Percentiles rank a stretch among this genome's conserved stretches.
Evolutionary conservation across 2,888 invertebrate genomes (phyloP).

Genomic region (Nephrocerus scutellatus): DNA sequence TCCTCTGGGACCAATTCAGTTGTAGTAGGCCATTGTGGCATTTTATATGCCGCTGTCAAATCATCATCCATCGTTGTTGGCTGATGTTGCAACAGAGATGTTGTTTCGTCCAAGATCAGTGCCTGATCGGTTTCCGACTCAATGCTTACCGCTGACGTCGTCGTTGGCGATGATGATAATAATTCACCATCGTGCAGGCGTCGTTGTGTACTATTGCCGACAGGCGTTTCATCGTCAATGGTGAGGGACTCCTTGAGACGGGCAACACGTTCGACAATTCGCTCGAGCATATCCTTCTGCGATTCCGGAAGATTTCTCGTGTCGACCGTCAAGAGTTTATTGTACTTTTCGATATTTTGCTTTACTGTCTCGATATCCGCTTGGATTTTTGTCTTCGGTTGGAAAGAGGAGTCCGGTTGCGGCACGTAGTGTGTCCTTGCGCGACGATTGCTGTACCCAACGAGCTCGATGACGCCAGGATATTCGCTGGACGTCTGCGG

Average conservation of each 20-base stretch:
- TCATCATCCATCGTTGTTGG: conserved; percentile 36
- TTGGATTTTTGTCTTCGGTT: conserved; percentile 38
- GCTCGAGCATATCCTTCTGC: conserved; percentile 45
- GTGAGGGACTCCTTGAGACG: conserved; percentile 44
- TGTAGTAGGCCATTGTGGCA: conserved; percentile 33
- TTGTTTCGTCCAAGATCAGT: conserved; percentile 37
- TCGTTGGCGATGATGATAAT: conserved; percentile 15
- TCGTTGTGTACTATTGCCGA: conserved; percentile 28
- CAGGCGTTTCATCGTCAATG: conserved; percentile 28
- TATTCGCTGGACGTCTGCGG: conserved; percentile 28
- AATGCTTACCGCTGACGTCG: conserved; percentile 21
- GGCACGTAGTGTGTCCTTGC: conserved; percentile 41
- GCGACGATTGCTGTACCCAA: conserved; percentile 42
- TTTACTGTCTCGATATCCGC: conserved; percentile 46
- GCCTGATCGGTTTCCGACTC: conserved; percentile 40
- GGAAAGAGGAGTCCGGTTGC: conserved; percentile 24
- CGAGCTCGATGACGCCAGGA: conserved; percentile 45
- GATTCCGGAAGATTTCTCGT: conserved; percentile 45
- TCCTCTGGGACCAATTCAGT: conserved; percentile 28
- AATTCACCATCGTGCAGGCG: conserved; percentile 7
- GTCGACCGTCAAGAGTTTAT: conserved; percentile 41
- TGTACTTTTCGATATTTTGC: conserved; percentile 44
- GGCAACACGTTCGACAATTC: conserved; percentile 47
- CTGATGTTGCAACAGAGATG: conserved; percentile 36
- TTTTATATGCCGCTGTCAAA: conserved; percentile 33